phyloP scores from a whole-genome alignment of 1,140 invertebrate genomes.

The Helicoverpa zea region DNA sequence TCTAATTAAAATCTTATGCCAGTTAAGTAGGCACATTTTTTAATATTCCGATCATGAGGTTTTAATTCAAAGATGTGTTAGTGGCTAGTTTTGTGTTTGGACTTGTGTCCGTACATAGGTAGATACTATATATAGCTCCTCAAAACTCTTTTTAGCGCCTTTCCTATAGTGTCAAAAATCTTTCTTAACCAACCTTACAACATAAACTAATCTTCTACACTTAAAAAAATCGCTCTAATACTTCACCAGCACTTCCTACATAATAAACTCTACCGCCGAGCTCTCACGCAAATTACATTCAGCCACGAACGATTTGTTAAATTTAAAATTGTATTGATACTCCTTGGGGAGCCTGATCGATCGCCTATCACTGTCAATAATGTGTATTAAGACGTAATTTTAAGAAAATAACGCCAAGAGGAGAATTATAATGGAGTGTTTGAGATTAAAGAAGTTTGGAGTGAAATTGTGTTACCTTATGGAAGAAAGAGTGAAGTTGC shows the following conservation, averaged over 20 bases:
- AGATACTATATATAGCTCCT: too few species aligned
- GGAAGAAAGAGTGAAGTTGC: neutral
- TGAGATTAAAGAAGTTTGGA: conserved; percentile 47
- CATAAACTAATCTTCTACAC: neutral
- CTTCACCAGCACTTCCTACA: conserved; percentile 1
- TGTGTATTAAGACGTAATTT: conserved; percentile 23
- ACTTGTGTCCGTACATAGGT: too few species aligned
- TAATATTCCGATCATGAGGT: too few species aligned
- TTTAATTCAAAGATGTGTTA: too few species aligned
- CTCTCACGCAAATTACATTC: conserved; percentile 73
- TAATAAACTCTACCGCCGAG: conserved; percentile 40
- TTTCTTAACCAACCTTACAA: too few species aligned
- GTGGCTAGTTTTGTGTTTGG: too few species aligned
- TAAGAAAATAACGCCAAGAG: neutral
- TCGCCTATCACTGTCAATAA: conserved; percentile 68
- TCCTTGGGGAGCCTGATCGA: conserved; percentile 67
- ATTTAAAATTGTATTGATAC: conserved; percentile 68
- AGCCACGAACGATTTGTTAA: conserved; percentile 67
- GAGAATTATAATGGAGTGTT: conserved; percentile 19
- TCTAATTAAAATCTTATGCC: too few species aligned
- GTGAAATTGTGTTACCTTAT: neutral
- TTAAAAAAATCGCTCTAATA: conserved; percentile 7
- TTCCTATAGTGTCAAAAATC: too few species aligned
- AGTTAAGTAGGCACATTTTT: too few species aligned
- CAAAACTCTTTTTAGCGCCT: too few species aligned